Evolutionary conservation across 2,797 vertebrate genomes (phyloP).

Genomic region (Cercopithecus petaurista): DNA sequence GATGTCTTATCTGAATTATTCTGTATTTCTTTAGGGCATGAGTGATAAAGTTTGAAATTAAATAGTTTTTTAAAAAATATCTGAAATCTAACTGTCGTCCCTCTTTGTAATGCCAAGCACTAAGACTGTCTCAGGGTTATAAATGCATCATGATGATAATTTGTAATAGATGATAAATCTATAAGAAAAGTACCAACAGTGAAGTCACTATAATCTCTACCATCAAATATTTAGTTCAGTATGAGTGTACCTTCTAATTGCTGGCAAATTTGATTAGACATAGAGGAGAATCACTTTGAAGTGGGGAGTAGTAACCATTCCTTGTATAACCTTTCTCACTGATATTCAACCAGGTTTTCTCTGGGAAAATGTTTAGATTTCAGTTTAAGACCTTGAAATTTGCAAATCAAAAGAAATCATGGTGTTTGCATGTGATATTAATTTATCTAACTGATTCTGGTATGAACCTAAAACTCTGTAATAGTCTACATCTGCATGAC

Average conservation of each 20-base stretch:
- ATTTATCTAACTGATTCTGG: conserved; percentile 1
- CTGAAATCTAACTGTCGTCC: background rate
- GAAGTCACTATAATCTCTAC: background rate
- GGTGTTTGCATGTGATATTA: background rate
- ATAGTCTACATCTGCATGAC: background rate
- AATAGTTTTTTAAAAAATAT: background rate
- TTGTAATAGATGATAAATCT: background rate
- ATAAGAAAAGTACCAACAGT: background rate
- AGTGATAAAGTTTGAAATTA: background rate
- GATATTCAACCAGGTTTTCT: background rate
- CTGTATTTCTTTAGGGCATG: background rate
- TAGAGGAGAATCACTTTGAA: background rate
- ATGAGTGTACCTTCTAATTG: background rate
- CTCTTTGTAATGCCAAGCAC: background rate
- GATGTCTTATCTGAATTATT: background rate
- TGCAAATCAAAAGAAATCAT: background rate
- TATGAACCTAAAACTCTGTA: background rate
- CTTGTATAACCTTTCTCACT: background rate
- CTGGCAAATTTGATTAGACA: conserved; percentile 10
- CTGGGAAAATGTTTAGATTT: conserved; percentile 6
- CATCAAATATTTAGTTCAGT: background rate
- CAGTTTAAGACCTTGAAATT: background rate
- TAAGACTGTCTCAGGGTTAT: background rate
- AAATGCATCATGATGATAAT: background rate
- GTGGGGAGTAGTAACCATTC: background rate